A percentile compares a stretch with the other conserved stretches of the same genome.
Evolutionary conservation across 2,797 vertebrate genomes (phyloP).

Genomic region (Pangasius larnaudii): DNA sequence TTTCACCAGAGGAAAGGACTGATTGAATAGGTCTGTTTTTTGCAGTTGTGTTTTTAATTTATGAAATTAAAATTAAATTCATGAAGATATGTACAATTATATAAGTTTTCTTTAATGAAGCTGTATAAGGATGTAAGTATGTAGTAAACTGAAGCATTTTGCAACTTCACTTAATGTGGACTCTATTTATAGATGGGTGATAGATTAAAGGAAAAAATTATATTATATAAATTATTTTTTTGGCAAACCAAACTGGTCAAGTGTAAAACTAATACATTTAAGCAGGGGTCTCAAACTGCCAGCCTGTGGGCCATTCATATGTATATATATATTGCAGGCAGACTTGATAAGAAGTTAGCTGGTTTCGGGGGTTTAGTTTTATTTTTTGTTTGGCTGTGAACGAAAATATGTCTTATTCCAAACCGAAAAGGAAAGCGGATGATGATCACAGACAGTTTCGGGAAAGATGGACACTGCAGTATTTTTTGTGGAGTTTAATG

Average conservation of each 20-base stretch:
- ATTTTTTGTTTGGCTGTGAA: too few relatives aligned
- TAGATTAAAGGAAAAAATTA: not conserved
- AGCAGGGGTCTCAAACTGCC: too few relatives aligned
- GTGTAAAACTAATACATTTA: not conserved
- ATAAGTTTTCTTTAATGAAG: not conserved
- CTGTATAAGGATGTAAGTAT: not conserved
- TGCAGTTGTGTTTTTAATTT: not conserved
- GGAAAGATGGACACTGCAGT: too few relatives aligned
- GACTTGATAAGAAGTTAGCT: too few relatives aligned
- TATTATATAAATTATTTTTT: not conserved
- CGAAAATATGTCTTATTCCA: too few relatives aligned
- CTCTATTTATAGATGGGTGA: not conserved
- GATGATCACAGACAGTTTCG: too few relatives aligned
- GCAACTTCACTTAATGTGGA: not conserved
- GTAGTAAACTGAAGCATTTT: not conserved
- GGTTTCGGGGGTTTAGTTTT: too few relatives aligned
- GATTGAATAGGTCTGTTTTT: not conserved
- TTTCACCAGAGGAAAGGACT: not conserved
- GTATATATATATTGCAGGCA: too few relatives aligned
- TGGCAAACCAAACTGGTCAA: not conserved
- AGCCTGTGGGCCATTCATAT: too few relatives aligned
- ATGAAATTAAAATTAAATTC: not conserved
- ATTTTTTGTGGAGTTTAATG: too few relatives aligned
- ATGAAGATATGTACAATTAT: not conserved
- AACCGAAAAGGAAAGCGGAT: too few relatives aligned